phyloP scores from a whole-genome alignment of 2,797 vertebrate genomes.

The Capromys pilorides region DNA sequence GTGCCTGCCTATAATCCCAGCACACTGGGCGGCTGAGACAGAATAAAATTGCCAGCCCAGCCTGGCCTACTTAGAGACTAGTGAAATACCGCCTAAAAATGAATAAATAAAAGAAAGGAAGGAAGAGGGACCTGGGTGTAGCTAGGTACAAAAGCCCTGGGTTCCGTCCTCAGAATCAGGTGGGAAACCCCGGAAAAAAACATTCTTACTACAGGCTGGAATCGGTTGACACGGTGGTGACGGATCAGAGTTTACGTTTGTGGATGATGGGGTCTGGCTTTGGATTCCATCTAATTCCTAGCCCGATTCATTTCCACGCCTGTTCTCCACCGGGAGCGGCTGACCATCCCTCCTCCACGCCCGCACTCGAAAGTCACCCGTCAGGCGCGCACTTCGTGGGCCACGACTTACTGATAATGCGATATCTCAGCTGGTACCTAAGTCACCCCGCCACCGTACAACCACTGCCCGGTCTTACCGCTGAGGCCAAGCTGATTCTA shows the following conservation, averaged over 20 bases:
- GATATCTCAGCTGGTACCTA: neutral
- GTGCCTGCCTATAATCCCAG: neutral
- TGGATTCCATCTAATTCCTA: neutral
- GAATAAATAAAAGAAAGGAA: neutral
- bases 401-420: neutral
- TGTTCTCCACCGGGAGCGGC: neutral
- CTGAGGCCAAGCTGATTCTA: neutral
- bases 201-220: neutral
- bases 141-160: neutral
- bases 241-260: neutral
- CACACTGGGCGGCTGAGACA: neutral
- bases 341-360: neutral
- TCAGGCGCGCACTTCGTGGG: neutral
- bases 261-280: neutral
- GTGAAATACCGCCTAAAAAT: neutral
- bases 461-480: slow-evolving; percentile 36
- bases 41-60: neutral
- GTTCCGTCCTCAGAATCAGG: neutral
- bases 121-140: neutral
- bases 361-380: neutral
- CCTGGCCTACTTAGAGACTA: neutral
- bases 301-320: neutral
- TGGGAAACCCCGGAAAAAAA: neutral
- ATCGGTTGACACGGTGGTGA: neutral
- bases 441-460: neutral